Base-by-base conservation (phyloP, 2,797 vertebrate species). In the Podargus strigoides region DNA sequence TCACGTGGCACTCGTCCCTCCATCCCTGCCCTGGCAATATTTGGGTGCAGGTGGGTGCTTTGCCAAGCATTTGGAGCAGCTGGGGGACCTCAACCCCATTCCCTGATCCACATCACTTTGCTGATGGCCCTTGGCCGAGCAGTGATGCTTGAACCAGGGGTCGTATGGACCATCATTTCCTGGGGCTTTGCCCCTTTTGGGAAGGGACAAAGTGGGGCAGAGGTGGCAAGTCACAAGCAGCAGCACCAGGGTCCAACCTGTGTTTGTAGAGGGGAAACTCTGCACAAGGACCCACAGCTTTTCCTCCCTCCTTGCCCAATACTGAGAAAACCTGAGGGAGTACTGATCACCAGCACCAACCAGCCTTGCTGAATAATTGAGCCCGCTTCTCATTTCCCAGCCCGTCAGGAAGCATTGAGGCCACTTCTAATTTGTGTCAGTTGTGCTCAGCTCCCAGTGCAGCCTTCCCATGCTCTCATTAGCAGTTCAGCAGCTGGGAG, bases 401-500 rank as follows among this genome's bases (percentile, higher is more conserved):
- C 60, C 68, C 2, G 0, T 55, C 82, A 85, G 72, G 81, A 50
- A 83, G 75, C 36, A n/a, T n/a, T n/a, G 72, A 53, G 78, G 32
- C 44, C 52, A n/a, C 50, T 85, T 55, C 32, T 93, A 60, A 91
- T 77, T 39, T 30, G 46, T 93, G 49, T 79, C 81, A 74, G 1
- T 53, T 53, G 46, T 52, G 23, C 52, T 85, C 50, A 39, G 56
- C 34, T 66, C 69, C 44, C 41, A 12, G 46, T 9, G 37, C 63
- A 1, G 1, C 47, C 56, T 56, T 85, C 68, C 72, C 3, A 0
- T 24, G 36, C 20, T 55, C 58, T 80, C 41, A 10, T 77, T 50
- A 94, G 41, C 1, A 0, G 42, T 49, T 75, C 0, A 0, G 69
- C 58, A 74, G 49, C 34, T 1, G 1, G 55, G 58, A 90, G 17